These are phyloP conservation scores for Ranitomeya variabilis DNA, from an alignment of 2,113 vertebrate genomes.

Conservation along the genomic window DNA sequence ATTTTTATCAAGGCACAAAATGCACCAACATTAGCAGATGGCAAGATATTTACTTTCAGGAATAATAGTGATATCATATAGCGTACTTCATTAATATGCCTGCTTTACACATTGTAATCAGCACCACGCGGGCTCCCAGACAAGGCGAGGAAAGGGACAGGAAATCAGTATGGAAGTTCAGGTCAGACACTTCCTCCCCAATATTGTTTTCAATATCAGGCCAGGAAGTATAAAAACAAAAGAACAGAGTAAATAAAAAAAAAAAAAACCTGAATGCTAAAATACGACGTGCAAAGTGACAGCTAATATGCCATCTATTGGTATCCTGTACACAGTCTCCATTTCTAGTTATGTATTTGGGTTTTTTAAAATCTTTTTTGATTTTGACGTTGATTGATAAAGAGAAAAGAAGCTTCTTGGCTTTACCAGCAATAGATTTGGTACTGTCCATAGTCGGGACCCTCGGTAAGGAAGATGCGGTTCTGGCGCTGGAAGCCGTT, in stretches of 20 bases:
- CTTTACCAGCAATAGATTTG: slow-evolving; percentile 86
- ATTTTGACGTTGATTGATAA: not conserved
- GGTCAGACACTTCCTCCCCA: slow-evolving; percentile 49
- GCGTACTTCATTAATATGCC: not conserved
- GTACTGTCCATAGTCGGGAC: slow-evolving; percentile 87
- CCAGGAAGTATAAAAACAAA: slow-evolving; percentile 36
- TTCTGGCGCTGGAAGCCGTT: slow-evolving; percentile 78
- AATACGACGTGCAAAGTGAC: not conserved
- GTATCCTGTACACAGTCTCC: no score
- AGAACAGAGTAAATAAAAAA: not conserved
- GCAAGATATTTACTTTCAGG: not conserved
- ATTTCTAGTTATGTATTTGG: not conserved
- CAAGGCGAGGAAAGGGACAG: slow-evolving; percentile 39
- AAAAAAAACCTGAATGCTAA: not conserved
- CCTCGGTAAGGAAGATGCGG: slow-evolving; percentile 80
- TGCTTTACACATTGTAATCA: not conserved
- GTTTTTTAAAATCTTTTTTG: not conserved
- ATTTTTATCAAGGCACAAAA: not conserved
- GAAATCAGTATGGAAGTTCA: slow-evolving; percentile 35
- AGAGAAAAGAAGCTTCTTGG: not conserved
- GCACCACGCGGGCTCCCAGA: slow-evolving; percentile 22
- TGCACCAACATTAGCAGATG: not conserved
- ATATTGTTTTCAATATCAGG: slow-evolving; percentile 39
- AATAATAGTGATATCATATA: not conserved
- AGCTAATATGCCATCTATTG: not conserved